A percentile compares a stretch with the other conserved stretches of the same genome.
Evolutionary conservation across 2,888 invertebrate genomes (phyloP).

Genomic region (Meteorus colon): DNA sequence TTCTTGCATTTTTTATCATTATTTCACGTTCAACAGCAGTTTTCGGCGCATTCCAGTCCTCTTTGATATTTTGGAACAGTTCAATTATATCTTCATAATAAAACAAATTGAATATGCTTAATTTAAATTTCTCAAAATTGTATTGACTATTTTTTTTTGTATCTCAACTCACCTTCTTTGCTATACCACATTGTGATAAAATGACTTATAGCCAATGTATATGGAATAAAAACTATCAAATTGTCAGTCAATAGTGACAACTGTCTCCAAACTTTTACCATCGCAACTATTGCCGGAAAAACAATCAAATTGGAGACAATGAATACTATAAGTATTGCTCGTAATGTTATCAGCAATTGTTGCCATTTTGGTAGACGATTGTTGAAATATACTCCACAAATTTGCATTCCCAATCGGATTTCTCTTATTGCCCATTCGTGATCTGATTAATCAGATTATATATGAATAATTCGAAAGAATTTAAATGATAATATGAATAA

Average conservation of each 20-base stretch:
- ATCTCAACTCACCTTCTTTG: constrained; percentile 42
- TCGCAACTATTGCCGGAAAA: constrained; percentile 39
- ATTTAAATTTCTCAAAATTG: background rate
- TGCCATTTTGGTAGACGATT: constrained; percentile 8
- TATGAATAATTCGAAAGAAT: no score
- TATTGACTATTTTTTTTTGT: background rate
- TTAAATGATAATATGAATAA: no score
- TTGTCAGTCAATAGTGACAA: constrained; percentile 43
- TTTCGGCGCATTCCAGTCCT: constrained; percentile 45
- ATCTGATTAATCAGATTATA: constrained; percentile 29
- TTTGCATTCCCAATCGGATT: constrained; percentile 42
- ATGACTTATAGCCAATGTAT: constrained; percentile 34
- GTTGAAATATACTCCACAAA: constrained; percentile 44
- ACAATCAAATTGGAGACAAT: constrained; percentile 13
- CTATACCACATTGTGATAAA: constrained; percentile 44
- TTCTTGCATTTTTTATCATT: constrained; percentile 45
- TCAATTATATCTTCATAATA: constrained; percentile 35
- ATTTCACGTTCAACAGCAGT: constrained; percentile 34
- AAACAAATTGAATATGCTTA: background rate
- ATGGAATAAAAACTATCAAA: constrained; percentile 40
- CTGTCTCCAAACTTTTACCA: constrained; percentile 44
- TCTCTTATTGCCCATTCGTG: constrained; percentile 46
- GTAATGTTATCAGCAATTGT: constrained; percentile 27
- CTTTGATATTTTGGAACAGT: constrained; percentile 35
- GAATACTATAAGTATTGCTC: constrained; percentile 21